Base-by-base conservation (phyloP, 2,113 vertebrate genomes). In the Dromaius novaehollandiae region DNA sequence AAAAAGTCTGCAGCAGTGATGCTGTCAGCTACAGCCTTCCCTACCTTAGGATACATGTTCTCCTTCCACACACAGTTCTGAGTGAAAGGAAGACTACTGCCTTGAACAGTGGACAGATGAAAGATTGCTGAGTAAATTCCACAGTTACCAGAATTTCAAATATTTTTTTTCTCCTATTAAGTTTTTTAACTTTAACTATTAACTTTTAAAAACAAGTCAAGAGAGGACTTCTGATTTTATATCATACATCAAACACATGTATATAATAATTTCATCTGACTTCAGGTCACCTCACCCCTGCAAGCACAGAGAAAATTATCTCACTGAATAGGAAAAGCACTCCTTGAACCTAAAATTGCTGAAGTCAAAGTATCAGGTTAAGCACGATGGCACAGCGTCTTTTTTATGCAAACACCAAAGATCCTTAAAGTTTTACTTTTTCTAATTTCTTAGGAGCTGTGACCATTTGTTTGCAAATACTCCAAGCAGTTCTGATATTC, bases 1-100 rank as follows among this genome's bases (percentile, higher is more conserved):
- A 60, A 42, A 48, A 64, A 7, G 42, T 64, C 66, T 64, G 51
- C 0, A 0, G 28, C 42, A 48, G 38, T 0, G 0, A 22, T 51
- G 53, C 19, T 66, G 53, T 12, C 66, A 80, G 82, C 7, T 8
- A 63, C 26, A 68, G 8, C 13, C 11, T 13, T 1, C 50, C 30
- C 9, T 75, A 32, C 51, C 3, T 9, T 30, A 60, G 42, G 53
- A 16, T 38, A 10, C 11, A 11, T 25, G 17, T 46, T 21, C 30
- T 48, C 68, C 85, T 82, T 68, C 51, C 58, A 55, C 0, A 0
- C 30, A 50, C 50, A 46, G 24, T 40, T 75, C 50, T 26, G 17
- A 79, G 21, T 13, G 17, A 69, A n/a, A 64, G n/a, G 11, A 73
- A 18, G 15, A 56, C 14, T 36, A 6, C 13, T 58, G 30, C 28